Conservation (phyloP, 2,797 vertebrate genomes). For the Sylvia borin region DNA sequence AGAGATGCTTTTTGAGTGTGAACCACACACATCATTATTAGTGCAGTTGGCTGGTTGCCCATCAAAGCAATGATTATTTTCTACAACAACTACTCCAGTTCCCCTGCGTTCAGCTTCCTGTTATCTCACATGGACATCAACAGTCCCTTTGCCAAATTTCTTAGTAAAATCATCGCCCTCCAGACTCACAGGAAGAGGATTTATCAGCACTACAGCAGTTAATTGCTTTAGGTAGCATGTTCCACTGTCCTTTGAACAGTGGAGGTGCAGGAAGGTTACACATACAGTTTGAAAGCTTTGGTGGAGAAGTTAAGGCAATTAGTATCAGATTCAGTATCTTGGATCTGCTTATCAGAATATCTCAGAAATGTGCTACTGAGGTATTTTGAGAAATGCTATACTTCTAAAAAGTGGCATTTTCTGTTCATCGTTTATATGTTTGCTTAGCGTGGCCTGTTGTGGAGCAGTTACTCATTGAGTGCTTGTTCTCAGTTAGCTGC, state of each 20-base stretch:
- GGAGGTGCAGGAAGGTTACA: neutral
- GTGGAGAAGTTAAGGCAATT: neutral
- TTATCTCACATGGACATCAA: slow-evolving; percentile 24
- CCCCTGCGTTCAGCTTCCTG: slow-evolving; percentile 37
- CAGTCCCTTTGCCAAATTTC: slow-evolving; percentile 42
- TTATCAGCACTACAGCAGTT: slow-evolving; percentile 20
- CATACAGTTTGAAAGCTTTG: neutral
- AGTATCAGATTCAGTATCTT: neutral
- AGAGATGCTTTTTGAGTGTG: slow-evolving; percentile 4
- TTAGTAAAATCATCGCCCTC: neutral
- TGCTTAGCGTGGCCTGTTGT: neutral
- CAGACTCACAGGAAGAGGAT: slow-evolving; percentile 31
- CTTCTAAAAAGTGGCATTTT: neutral
- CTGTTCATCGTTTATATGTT: neutral
- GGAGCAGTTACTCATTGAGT: neutral
- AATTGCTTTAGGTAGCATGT: slow-evolving; percentile 39
- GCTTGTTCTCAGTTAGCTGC: slow-evolving; percentile 36
- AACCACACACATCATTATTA: slow-evolving; percentile 23
- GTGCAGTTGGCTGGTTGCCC: slow-evolving; percentile 20
- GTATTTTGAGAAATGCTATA: neutral
- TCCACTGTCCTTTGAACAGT: slow-evolving; percentile 8
- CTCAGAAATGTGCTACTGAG: neutral
- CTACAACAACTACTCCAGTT: slow-evolving; percentile 29
- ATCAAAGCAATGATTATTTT: slow-evolving; percentile 44
- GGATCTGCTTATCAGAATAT: neutral